Base-by-base conservation (phyloP, 2,888 invertebrate genomes). In the Chymomyza caudatula region DNA sequence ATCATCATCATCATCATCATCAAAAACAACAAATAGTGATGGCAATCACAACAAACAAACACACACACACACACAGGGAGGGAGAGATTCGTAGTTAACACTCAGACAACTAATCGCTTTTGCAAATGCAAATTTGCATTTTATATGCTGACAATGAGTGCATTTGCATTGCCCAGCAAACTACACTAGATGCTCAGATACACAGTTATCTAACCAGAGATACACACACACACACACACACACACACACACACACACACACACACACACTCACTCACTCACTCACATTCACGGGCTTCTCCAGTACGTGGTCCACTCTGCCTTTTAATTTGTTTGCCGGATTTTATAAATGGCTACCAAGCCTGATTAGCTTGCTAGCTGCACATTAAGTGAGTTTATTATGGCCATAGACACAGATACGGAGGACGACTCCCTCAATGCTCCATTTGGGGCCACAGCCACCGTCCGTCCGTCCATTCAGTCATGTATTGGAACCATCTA, bases 61-160 rank as follows among this genome's bases (percentile, higher is more conserved):
- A 19, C 52, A 52, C 22, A n/a, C 53, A 22, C 6, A 23, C 53
- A 53, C 17, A 22, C 54, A 54, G 25, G 4, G 6, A 29, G 29
- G 4, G n/a, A 25, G 47, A 49, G 23, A 20, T 22, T 47, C 15
- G 47, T 15, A 49, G 23, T 22, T 37, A 63, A 20, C 51, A 37
- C 37, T 19, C 23, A 51, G 4, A 23, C 51, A 72, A 55, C 81
- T 86, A 81, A 85, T 82, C 79, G 85, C 71, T 78, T 85, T 82
- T 68, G 69, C 73, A 65, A 77, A 77, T 77, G 69, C 64, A 56
- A 75, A 82, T 82, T 86, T 77, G 75, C 86, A 82, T 85, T 81
- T 78, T 66, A 76, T 69, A 73, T 69, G 49, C 60, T 66, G 68
- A 67, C 64, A 76, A 69, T 67, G 73, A 70, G 62, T 64, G 61